These are phyloP conservation scores for Phoxinus dragarum DNA, from an alignment of 2,797 vertebrate species.

Conservation along the genomic window DNA sequence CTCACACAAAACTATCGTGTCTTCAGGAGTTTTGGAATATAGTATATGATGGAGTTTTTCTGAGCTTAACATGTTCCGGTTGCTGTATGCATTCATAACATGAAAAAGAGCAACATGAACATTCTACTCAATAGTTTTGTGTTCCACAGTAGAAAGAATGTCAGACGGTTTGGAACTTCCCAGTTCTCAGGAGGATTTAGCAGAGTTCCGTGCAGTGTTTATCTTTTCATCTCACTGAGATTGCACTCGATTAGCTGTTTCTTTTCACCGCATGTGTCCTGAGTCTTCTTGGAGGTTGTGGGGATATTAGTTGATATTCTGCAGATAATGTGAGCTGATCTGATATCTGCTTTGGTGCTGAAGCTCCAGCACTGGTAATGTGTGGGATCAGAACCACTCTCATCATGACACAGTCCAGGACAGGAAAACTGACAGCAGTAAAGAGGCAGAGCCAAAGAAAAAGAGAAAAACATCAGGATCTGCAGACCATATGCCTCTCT, in stretches of 20 bases:
- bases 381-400: slow-evolving; percentile 39
- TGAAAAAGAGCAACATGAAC: neutral
- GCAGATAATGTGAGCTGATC: neutral
- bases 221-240: neutral
- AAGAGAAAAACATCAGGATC: slow-evolving; percentile 71
- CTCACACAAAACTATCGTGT: neutral
- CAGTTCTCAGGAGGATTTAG: neutral
- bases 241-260: slow-evolving; percentile 1
- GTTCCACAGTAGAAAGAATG: neutral
- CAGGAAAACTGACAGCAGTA: slow-evolving; percentile 70
- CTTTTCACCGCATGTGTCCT: slow-evolving; percentile 7
- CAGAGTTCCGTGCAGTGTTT: neutral
- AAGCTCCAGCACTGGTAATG: slow-evolving; percentile 6
- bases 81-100: neutral
- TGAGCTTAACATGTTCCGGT: neutral
- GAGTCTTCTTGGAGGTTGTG: slow-evolving; percentile 7
- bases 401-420: slow-evolving; percentile 69
- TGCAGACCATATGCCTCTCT: slow-evolving; percentile 78
- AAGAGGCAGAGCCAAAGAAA: slow-evolving; percentile 60
- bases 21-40: neutral
- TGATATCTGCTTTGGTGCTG: slow-evolving; percentile 4
- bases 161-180: neutral
- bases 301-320: slow-evolving; percentile 28
- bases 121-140: neutral
- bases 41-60: neutral